Percentiles rank a stretch among this genome's conserved stretches.
Evolutionary conservation across 2,797 vertebrate genomes (phyloP).

Genomic region (Lacerta agilis): DNA sequence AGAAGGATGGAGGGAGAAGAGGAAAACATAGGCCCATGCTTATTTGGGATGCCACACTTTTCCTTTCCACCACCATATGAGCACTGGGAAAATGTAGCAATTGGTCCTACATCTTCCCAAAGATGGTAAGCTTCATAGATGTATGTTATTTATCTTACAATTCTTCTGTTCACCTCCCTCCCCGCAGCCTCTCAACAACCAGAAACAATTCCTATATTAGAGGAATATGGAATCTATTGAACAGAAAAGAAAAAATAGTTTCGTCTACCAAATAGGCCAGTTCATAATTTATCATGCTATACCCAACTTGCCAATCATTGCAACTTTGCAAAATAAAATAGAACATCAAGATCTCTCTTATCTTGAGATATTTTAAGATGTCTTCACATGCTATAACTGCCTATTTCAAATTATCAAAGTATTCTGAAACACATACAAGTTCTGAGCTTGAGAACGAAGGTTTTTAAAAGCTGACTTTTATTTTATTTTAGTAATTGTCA

Average conservation of each 20-base stretch:
- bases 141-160: not conserved
- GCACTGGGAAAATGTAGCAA: not conserved
- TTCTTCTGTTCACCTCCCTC: not conserved
- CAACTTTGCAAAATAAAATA: not conserved
- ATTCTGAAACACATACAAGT: not conserved
- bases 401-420: not conserved
- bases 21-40: not conserved
- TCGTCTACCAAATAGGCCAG: constrained; percentile 50
- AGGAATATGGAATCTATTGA: not conserved
- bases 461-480: not conserved
- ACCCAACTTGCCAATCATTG: not conserved
- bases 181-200: not conserved
- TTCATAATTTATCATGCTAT: rapidly evolving
- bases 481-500: constrained; percentile 34
- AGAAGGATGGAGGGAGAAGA: not conserved
- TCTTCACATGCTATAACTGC: not conserved
- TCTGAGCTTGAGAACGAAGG: not conserved
- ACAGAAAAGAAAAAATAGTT: not conserved
- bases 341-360: not conserved
- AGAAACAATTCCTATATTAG: not conserved
- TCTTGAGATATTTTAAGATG: not conserved
- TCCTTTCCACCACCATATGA: not conserved
- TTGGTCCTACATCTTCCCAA: not conserved
- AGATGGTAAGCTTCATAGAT: not conserved
- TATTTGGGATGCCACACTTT: not conserved